phyloP scores from a whole-genome alignment of 2,797 vertebrate species.

The Silurus aristotelis region DNA sequence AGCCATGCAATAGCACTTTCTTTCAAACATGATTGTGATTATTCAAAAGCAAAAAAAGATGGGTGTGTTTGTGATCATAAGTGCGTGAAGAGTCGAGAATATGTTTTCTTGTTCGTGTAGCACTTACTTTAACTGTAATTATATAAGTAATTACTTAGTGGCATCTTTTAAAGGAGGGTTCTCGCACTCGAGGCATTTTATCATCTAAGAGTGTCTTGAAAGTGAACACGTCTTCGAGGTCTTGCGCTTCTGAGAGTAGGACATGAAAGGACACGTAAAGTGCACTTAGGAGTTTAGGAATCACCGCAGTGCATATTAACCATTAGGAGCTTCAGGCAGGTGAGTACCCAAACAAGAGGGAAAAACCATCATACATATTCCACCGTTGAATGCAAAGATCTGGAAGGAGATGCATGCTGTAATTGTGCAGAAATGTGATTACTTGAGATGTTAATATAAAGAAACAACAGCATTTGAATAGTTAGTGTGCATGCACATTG shows the following conservation, averaged over 20 bases:
- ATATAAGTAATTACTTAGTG: slow-evolving; percentile 2
- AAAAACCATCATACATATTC: background rate
- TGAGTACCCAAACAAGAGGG: background rate
- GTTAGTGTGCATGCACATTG: background rate
- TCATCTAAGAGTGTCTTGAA: slow-evolving; percentile 7
- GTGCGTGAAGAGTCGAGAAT: background rate
- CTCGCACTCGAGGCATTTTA: slow-evolving; percentile 1
- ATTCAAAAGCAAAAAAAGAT: background rate
- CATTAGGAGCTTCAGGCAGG: slow-evolving; percentile 3
- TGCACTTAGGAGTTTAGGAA: background rate
- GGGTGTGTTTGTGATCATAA: slow-evolving; percentile 15
- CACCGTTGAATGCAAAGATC: background rate
- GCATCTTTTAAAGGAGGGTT: background rate
- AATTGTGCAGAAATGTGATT: background rate
- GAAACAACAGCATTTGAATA: background rate
- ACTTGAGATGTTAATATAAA: background rate
- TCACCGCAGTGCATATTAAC: background rate
- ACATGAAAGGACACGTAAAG: background rate
- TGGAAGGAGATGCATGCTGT: background rate
- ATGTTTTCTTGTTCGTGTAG: background rate
- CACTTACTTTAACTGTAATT: background rate
- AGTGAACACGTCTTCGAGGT: background rate
- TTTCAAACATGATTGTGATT: background rate
- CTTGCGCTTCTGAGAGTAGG: background rate
- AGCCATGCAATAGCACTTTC: background rate